Conservation (phyloP, 2,888 invertebrate species). For the Kryphioiulus occultus region DNA sequence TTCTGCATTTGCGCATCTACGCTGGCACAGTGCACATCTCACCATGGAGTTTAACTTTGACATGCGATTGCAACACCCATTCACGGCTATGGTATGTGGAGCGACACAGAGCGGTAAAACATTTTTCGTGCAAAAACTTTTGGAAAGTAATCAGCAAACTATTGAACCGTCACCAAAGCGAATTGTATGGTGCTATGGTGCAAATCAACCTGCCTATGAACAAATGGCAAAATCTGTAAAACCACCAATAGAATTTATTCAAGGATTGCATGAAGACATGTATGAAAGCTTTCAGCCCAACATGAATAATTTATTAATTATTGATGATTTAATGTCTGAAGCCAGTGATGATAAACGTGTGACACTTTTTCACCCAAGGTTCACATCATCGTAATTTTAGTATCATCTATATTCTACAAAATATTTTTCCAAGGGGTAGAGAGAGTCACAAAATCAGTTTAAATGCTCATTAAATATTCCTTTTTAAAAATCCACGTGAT, state of each 20-base stretch:
- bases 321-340: neutral
- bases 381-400: neutral
- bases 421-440: neutral
- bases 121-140: neutral
- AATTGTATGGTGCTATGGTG: neutral
- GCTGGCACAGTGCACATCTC: neutral
- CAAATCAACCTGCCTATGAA: neutral
- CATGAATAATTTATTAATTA: neutral
- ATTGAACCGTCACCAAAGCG: neutral
- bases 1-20: neutral
- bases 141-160: neutral
- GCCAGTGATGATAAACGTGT: neutral
- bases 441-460: neutral
- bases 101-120: neutral
- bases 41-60: neutral
- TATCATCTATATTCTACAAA: neutral
- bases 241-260: neutral
- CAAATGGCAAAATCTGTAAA: neutral
- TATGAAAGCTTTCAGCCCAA: neutral
- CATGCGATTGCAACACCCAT: neutral
- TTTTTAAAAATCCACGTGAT: slow-evolving; percentile 6
- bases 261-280: neutral
- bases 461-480: neutral
- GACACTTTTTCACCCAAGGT: neutral
- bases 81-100: neutral